Conservation (phyloP, 2,888 invertebrate species). For the Tipula helvola region DNA sequence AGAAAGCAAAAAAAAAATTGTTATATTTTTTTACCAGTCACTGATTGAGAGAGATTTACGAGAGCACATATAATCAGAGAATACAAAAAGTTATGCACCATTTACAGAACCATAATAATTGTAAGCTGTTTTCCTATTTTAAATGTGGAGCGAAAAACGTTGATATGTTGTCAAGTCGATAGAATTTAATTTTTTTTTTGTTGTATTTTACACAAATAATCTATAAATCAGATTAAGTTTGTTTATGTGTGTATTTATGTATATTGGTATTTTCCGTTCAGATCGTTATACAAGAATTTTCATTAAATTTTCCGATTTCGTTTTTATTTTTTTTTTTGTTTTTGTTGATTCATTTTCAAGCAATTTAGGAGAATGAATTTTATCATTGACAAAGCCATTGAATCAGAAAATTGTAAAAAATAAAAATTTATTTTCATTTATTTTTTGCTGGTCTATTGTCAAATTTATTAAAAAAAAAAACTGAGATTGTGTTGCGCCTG, state of each 20-base stretch:
- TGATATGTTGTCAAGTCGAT: background rate
- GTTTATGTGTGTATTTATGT: background rate
- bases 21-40: background rate
- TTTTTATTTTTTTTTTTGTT: background rate
- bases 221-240: background rate
- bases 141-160: background rate
- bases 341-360: constrained; percentile 4
- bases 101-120: background rate
- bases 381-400: background rate
- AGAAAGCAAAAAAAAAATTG: background rate
- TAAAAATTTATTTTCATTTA: background rate
- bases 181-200: background rate
- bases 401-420: background rate
- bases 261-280: background rate
- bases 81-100: background rate
- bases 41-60: background rate
- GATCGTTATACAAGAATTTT: background rate
- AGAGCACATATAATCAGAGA: background rate
- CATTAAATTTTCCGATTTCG: background rate
- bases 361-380: background rate
- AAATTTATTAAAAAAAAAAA: background rate
- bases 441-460: background rate
- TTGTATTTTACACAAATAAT: background rate
- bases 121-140: background rate
- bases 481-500: no score